phyloP scores from a whole-genome alignment of 1,140 invertebrate genomes.

The Lepidostoma basale region DNA sequence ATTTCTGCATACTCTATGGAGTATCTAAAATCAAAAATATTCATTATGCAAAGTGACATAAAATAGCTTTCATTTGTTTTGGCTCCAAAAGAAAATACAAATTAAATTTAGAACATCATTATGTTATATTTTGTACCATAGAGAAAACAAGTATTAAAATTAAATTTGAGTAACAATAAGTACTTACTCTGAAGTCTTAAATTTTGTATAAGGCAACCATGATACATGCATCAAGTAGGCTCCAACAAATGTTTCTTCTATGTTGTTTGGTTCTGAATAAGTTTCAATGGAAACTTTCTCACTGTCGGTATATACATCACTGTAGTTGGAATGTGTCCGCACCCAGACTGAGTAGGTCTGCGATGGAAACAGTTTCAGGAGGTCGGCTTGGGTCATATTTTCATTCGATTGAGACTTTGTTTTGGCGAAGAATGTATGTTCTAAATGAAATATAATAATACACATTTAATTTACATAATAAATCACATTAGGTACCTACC shows the following conservation, averaged over 20 bases:
- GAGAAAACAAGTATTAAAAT: background rate
- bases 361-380: constrained; percentile 43
- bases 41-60: background rate
- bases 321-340: constrained; percentile 71
- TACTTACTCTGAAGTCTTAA: constrained; percentile 23
- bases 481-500: too few species aligned
- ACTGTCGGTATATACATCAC: constrained; percentile 71
- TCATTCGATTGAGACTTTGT: constrained; percentile 50
- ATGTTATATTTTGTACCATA: background rate
- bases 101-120: background rate
- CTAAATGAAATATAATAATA: constrained; percentile 43
- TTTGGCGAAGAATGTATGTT: constrained; percentile 54
- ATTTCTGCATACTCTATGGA: constrained; percentile 51
- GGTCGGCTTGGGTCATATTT: constrained; percentile 20
- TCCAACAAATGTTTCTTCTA: constrained; percentile 61
- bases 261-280: constrained; percentile 70
- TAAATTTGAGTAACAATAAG: background rate
- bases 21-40: constrained; percentile 39
- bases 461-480: background rate
- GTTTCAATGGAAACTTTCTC: constrained; percentile 66
- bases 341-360: constrained; percentile 73
- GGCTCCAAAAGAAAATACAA: background rate
- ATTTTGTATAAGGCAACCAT: constrained; percentile 62
- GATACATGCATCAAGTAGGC: constrained; percentile 66
- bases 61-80: background rate